These are phyloP conservation scores for Ruditapes philippinarum DNA, from an alignment of 1,140 invertebrate genomes.

Conservation along the genomic window DNA sequence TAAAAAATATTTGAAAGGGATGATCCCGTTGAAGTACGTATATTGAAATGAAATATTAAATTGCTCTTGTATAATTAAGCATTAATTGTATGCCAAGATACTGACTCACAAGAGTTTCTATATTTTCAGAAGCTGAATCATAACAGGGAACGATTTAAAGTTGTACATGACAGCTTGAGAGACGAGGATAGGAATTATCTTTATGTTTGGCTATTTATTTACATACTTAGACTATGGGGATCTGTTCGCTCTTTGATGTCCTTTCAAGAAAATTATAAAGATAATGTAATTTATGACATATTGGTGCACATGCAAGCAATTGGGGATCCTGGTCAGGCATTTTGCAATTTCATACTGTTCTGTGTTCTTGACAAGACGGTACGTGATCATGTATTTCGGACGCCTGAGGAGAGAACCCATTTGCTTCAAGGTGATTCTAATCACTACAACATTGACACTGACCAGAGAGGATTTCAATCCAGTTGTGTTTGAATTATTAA, in stretches of 20 bases:
- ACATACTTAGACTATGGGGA: constrained; percentile 13
- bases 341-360: constrained; percentile 40
- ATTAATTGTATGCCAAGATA: too few relatives aligned
- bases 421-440: too few relatives aligned
- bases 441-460: too few relatives aligned
- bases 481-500: too few relatives aligned
- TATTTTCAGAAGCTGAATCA: neutral
- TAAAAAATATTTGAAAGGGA: too few relatives aligned
- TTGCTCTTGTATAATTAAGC: too few relatives aligned
- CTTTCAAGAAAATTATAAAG: neutral
- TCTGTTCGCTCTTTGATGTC: neutral
- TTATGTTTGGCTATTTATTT: constrained; percentile 27
- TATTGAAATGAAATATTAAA: too few relatives aligned
- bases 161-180: neutral
- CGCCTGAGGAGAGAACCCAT: too few relatives aligned
- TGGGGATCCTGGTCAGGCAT: constrained; percentile 24
- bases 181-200: constrained; percentile 26
- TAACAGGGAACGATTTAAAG: neutral
- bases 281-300: neutral
- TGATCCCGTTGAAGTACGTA: too few relatives aligned
- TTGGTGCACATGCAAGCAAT: constrained; percentile 14
- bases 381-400: too few relatives aligned
- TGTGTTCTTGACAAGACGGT: constrained; percentile 2
- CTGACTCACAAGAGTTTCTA: too few relatives aligned
- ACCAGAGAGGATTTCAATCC: too few relatives aligned